Evolutionary conservation across 2,113 vertebrate species (phyloP).

Genomic region (Rousettus leschenaultii): DNA sequence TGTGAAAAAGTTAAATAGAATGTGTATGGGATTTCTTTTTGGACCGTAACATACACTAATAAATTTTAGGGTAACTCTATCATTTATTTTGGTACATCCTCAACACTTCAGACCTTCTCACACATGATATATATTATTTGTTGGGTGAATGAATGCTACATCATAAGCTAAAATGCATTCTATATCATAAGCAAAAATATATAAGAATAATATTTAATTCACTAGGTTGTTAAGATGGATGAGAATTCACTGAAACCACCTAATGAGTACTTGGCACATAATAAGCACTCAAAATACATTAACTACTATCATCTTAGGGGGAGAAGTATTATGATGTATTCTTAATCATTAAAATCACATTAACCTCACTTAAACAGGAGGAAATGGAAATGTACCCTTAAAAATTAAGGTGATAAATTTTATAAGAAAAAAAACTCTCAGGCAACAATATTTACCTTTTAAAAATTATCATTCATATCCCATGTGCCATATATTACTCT

Average conservation of each 20-base stretch:
- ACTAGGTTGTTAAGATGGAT: neutral
- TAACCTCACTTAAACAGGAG: neutral
- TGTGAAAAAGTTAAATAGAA: neutral
- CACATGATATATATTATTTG: neutral
- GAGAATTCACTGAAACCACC: neutral
- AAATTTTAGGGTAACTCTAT: neutral
- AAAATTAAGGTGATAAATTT: slow-evolving; percentile 8
- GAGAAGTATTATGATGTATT: neutral
- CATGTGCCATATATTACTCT: neutral
- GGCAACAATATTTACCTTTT: neutral
- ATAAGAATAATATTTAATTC: neutral
- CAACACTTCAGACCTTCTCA: neutral
- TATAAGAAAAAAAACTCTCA: neutral
- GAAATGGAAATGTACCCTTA: neutral
- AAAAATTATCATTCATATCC: neutral
- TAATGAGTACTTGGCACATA: neutral
- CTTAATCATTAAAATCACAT: neutral
- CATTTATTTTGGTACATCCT: neutral
- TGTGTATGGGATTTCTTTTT: neutral
- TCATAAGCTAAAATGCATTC: neutral
- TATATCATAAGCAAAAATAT: neutral
- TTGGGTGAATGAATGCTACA: neutral
- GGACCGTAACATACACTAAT: neutral
- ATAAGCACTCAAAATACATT: neutral
- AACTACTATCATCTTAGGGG: neutral